Percentiles rank a stretch among this genome's conserved stretches.
Conservation (phyloP, 2,888 invertebrate species). For the Megamerina dolium region DNA sequence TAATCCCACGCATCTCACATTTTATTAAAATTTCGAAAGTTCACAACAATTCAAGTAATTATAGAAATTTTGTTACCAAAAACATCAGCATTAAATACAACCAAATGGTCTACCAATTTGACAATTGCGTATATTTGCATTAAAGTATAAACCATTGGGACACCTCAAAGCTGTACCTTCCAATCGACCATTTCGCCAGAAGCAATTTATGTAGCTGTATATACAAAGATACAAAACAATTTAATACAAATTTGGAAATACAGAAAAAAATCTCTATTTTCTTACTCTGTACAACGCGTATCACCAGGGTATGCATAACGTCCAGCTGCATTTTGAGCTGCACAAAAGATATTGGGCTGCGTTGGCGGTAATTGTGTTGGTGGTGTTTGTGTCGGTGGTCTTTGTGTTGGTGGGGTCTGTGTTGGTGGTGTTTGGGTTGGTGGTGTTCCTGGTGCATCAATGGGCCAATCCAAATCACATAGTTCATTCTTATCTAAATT, state of each 20-base stretch:
- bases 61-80: too few relatives aligned
- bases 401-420: neutral
- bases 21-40: too few relatives aligned
- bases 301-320: constrained; percentile 28
- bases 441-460: constrained; percentile 11
- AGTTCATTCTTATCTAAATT: neutral
- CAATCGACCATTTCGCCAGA: constrained; percentile 13
- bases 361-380: neutral
- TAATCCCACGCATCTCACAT: too few relatives aligned
- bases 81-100: constrained; percentile 18
- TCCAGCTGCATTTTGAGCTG: constrained; percentile 16
- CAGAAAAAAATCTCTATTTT: too few relatives aligned
- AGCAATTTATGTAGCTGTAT: constrained; percentile 30
- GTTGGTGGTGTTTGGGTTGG: constrained; percentile 1
- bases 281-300: constrained; percentile 30
- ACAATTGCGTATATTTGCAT: constrained; percentile 12
- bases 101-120: constrained; percentile 17
- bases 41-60: too few relatives aligned
- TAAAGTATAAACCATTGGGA: constrained; percentile 9
- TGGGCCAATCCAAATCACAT: constrained; percentile 25
- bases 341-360: constrained; percentile 8
- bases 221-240: neutral
- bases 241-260: neutral
- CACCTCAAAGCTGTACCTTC: constrained; percentile 17
- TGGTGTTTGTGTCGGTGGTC: neutral